phyloP scores from a whole-genome alignment of 2,888 invertebrate genomes.

The Lacanobia oleracea region DNA sequence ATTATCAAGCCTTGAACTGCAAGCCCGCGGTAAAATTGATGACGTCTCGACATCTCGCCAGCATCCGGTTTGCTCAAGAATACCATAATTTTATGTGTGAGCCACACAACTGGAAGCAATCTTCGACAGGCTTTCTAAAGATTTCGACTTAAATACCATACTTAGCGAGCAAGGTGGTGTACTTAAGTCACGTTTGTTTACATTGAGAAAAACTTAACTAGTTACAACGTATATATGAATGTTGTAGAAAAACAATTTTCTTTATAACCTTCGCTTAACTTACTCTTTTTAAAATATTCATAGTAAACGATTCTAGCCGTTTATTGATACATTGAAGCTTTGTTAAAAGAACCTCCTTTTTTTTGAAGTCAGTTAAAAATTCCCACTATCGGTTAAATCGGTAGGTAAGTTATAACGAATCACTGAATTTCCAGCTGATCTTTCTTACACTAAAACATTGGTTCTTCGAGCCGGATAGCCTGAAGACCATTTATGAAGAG shows the following conservation, averaged over 20 bases:
- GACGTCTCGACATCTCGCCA: conserved; percentile 38
- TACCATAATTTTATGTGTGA: conserved; percentile 46
- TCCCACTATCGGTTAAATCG: neutral
- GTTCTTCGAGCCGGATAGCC: neutral
- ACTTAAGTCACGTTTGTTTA: conserved; percentile 34
- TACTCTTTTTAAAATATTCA: too few relatives aligned
- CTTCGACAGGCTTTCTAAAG: conserved; percentile 66
- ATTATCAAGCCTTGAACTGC: conserved; percentile 61
- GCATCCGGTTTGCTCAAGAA: conserved; percentile 55
- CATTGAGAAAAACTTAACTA: conserved; percentile 7
- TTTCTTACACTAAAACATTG: too few relatives aligned
- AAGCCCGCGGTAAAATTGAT: conserved; percentile 42
- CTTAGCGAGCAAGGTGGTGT: conserved; percentile 10
- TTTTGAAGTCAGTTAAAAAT: too few relatives aligned
- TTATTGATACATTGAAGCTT: too few relatives aligned
- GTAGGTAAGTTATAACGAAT: neutral
- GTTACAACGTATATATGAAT: neutral
- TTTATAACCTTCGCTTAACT: neutral
- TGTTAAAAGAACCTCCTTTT: too few relatives aligned
- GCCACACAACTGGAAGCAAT: conserved; percentile 48
- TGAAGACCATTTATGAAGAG: neutral
- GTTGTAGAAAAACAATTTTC: neutral
- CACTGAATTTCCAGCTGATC: too few relatives aligned
- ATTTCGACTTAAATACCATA: conserved; percentile 62
- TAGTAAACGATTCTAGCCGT: too few relatives aligned